Evolutionary conservation across 2,888 invertebrate species (phyloP).

Genomic region (Incurvaria masculella): DNA sequence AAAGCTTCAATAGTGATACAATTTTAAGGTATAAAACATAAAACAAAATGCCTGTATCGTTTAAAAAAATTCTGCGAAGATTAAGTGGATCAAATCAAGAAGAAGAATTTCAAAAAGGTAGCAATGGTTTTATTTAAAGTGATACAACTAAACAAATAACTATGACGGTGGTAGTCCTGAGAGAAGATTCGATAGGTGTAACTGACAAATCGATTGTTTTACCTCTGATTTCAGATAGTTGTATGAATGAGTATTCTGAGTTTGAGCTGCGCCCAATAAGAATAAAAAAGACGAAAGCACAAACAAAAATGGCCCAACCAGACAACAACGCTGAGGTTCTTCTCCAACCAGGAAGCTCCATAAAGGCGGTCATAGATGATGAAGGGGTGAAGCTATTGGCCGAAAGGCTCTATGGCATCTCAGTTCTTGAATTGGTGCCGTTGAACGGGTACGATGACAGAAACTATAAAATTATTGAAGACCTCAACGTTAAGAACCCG

Average conservation of each 20-base stretch:
- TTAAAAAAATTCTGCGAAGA: too few species aligned
- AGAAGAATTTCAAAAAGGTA: too few species aligned
- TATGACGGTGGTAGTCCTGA: too few species aligned
- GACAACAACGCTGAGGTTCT: conserved; percentile 11
- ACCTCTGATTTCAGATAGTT: conserved; percentile 1
- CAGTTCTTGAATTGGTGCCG: conserved; percentile 53
- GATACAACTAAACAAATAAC: too few species aligned
- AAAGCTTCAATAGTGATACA: too few species aligned
- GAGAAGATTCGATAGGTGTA: too few species aligned
- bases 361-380: conserved; percentile 54
- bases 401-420: conserved; percentile 60
- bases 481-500: conserved; percentile 58
- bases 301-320: conserved; percentile 22
- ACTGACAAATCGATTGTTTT: too few species aligned
- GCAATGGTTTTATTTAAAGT: too few species aligned
- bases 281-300: conserved; percentile 3
- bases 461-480: conserved; percentile 66
- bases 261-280: conserved; percentile 9
- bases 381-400: conserved; percentile 52
- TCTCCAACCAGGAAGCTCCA: conserved; percentile 53
- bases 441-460: conserved; percentile 77
- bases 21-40: too few species aligned
- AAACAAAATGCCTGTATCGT: too few species aligned
- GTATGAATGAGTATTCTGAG: conserved; percentile 4
- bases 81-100: too few species aligned